A percentile compares a stretch with the other conserved stretches of the same genome.
phyloP scores from a whole-genome alignment of 92 coral and sea anemone species.

The Chrysogorgia sp. region DNA sequence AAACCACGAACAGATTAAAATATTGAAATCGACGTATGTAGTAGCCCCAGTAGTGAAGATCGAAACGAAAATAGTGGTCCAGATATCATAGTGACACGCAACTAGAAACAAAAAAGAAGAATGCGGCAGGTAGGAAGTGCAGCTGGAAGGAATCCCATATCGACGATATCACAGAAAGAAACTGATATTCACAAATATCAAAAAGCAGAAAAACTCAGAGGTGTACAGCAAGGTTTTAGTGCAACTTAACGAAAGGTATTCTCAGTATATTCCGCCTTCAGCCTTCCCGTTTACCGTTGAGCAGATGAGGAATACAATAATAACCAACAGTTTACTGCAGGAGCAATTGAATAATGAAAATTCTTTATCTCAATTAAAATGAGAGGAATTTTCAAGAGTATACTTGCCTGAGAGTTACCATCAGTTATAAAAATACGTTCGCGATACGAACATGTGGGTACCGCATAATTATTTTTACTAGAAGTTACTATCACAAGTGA shows the following conservation, averaged over 20 bases:
- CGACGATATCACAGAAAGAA: slow-evolving; percentile 60
- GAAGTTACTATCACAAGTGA: too few relatives aligned
- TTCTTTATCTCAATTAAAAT: not conserved
- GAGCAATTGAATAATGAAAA: not conserved
- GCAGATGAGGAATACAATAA: slow-evolving; percentile 21
- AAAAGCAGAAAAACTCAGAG: slow-evolving; percentile 56
- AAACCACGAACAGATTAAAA: not conserved
- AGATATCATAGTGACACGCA: slow-evolving; percentile 16
- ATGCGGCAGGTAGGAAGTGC: slow-evolving; percentile 26
- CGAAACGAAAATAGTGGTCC: not conserved
- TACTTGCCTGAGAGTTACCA: too few relatives aligned
- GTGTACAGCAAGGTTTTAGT: slow-evolving; percentile 49
- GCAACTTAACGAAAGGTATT: slow-evolving; percentile 43
- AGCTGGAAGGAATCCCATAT: slow-evolving; percentile 57
- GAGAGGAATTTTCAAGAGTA: slow-evolving; percentile 2
- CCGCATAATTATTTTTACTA: too few relatives aligned
- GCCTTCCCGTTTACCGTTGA: slow-evolving; percentile 6
- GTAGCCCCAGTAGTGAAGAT: too few relatives aligned
- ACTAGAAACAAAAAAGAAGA: slow-evolving; percentile 5
- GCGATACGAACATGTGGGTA: too few relatives aligned
- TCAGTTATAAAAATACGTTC: too few relatives aligned
- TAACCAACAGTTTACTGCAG: not conserved
- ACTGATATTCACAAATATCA: slow-evolving; percentile 58
- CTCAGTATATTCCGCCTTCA: not conserved
- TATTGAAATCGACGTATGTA: too few relatives aligned